Evolutionary conservation across 1,140 invertebrate species (phyloP), one percentile per base, ranked within the genome.

Genomic region (Teleopsis dalmanni): DNA sequence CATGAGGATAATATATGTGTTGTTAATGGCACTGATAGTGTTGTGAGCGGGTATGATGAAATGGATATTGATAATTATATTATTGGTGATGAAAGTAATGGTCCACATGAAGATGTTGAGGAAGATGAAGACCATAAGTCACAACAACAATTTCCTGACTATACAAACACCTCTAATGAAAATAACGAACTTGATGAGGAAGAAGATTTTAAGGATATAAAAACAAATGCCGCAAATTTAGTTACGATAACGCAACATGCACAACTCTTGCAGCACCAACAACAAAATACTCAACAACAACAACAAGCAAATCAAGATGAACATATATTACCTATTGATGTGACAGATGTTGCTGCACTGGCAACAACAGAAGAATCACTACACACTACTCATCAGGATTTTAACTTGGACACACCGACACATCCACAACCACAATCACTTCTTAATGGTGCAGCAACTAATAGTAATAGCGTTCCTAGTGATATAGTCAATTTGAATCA

Each of bases 51-150:
- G 13, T 67, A 67, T 41, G 61, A 67, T 47, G 64, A 66, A 25
- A 67, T 67, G 64, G 64, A 67, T 35, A 67, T 67, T 19, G 61
- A 64, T 33, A 60, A 62, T 47, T 67, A 62, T 29, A 67, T 67
- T 10, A 67, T 65, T 34, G 64, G 64, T 7, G 59, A 62, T 51
- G 27, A 41, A 18, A 37, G 42, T 16, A 38, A 40, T 34, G 56
- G 58, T 2, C 59, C 54, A 1, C 53, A 62, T 3, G 60, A 62
- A 0, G 54, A 60, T 10, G 27, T 33, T 3, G 48, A 50, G n/a
- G 41, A 29, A 10, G 51, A 48, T 19, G 63, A 62, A 4, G 64
- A 67, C 16, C 59, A 56, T 6, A 43, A 31, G 25, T 46, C 29
- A 37, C 56, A 40, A 51, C 55, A 35, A 31, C 54, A 46, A 26